phyloP scores from a whole-genome alignment of 2,113 vertebrate genomes.

The Carassius auratus region DNA sequence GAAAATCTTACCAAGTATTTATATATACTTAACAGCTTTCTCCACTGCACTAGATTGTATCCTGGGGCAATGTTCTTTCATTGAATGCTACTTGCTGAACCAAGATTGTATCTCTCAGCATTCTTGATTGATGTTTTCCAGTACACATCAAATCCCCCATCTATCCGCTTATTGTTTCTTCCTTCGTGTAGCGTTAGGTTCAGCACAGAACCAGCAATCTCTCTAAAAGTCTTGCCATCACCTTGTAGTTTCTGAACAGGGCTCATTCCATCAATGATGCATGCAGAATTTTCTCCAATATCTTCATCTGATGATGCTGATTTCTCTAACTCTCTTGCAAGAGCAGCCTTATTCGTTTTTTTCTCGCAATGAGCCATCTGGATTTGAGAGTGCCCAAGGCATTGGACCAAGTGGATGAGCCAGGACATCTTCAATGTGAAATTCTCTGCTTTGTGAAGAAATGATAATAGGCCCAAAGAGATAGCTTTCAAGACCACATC shows the following conservation, averaged over 20 bases:
- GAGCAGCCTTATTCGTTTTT: conserved; percentile 1
- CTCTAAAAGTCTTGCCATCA: background rate
- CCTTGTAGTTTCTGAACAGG: conserved; percentile 16
- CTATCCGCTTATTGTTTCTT: background rate
- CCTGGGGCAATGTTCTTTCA: conserved; percentile 20
- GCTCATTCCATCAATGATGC: conserved; percentile 7
- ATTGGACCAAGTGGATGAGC: background rate
- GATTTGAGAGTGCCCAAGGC: background rate
- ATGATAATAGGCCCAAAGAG: background rate
- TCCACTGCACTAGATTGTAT: conserved; percentile 14
- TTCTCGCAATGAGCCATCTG: background rate
- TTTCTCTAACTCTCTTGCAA: conserved; percentile 9
- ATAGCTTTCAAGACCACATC: background rate
- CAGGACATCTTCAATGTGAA: conserved; percentile 1
- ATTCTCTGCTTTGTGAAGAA: background rate
- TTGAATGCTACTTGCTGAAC: conserved; percentile 31
- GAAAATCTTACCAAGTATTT: background rate
- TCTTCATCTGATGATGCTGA: conserved; percentile 3
- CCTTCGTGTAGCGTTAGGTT: background rate
- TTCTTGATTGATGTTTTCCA: conserved; percentile 34
- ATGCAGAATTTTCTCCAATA: background rate
- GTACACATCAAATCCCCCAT: background rate
- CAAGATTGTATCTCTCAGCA: conserved; percentile 33
- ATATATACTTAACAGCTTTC: background rate
- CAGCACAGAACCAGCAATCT: background rate